Conservation (phyloP, 2,797 vertebrate genomes). For the Morus bassanus region DNA sequence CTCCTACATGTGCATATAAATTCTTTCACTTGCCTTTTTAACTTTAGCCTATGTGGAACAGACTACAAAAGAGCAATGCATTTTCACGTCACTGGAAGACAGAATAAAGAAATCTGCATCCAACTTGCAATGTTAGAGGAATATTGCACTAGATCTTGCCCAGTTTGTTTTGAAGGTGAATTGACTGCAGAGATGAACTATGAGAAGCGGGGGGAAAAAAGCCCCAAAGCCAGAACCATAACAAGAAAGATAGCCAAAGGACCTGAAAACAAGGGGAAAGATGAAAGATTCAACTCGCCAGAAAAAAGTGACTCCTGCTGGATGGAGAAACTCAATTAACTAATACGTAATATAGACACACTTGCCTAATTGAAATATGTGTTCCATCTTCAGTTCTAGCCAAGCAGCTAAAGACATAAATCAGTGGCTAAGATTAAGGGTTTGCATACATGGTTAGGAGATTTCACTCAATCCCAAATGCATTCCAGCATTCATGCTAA, state of each 20-base stretch:
- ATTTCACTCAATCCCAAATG: background rate
- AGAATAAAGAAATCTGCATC: background rate
- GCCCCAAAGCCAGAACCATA: background rate
- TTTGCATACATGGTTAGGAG: background rate
- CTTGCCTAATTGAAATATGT: background rate
- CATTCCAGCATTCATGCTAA: background rate
- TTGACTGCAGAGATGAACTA: background rate
- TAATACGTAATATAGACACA: background rate
- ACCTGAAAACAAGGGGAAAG: background rate
- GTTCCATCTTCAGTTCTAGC: background rate
- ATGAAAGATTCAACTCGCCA: background rate
- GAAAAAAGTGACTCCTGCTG: background rate
- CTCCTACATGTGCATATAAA: background rate
- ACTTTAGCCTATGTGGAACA: background rate
- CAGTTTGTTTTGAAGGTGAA: background rate
- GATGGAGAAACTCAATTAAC: background rate
- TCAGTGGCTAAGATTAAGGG: background rate
- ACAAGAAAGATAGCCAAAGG: background rate
- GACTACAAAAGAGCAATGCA: background rate
- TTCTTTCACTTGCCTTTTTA: background rate
- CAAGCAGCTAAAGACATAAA: background rate
- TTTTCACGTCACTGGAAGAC: background rate
- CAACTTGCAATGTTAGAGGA: background rate
- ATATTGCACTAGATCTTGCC: background rate
- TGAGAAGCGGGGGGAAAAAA: rapidly evolving